These are phyloP conservation scores for Phaonia tiefii DNA, from an alignment of 2,888 invertebrate species.

Conservation along the genomic window DNA sequence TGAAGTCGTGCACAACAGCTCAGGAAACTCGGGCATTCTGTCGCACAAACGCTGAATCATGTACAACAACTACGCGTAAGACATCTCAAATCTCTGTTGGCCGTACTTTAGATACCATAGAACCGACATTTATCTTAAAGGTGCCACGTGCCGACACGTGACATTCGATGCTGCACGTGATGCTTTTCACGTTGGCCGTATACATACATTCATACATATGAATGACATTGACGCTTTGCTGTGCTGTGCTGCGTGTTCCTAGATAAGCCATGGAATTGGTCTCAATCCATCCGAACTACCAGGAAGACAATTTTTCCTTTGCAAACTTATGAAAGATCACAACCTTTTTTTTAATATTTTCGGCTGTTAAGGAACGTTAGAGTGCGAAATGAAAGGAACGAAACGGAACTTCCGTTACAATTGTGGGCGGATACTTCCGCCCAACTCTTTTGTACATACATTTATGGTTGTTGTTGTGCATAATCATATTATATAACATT, in stretches of 20 bases:
- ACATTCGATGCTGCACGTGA: constrained; percentile 74
- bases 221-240: constrained; percentile 33
- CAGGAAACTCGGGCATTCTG: constrained; percentile 44
- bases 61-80: constrained; percentile 23
- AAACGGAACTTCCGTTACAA: constrained; percentile 63
- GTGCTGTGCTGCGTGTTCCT: constrained; percentile 37
- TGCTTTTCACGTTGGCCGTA: constrained; percentile 57
- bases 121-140: constrained; percentile 37
- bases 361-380: constrained; percentile 56
- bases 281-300: constrained; percentile 45
- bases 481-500: constrained; percentile 68
- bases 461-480: constrained; percentile 63
- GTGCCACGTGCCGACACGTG: constrained; percentile 75
- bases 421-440: constrained; percentile 70
- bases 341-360: constrained; percentile 18
- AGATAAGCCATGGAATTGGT: constrained; percentile 59
- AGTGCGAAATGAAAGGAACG: constrained; percentile 44
- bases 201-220: too few relatives aligned
- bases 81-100: constrained; percentile 34
- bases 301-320: constrained; percentile 16
- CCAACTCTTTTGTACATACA: constrained; percentile 68
- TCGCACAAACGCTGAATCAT: constrained; percentile 42
- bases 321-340: not conserved
- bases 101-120: constrained; percentile 35
- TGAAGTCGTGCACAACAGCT: constrained; percentile 62